Base-by-base conservation (phyloP, 2,113 vertebrate genomes). In the Lutjanus erythropterus region DNA sequence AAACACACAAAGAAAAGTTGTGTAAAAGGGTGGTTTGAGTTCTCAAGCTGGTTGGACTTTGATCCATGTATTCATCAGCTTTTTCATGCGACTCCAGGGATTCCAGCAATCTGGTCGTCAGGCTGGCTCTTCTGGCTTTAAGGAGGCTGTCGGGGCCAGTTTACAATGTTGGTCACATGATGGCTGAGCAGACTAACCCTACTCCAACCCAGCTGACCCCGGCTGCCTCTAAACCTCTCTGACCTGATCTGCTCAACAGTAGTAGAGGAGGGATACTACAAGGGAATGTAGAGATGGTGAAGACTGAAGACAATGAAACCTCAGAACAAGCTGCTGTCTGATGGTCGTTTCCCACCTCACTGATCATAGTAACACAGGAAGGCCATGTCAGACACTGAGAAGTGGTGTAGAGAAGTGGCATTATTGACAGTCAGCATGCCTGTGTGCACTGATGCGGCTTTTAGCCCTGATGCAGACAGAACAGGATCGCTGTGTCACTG, bases 101-200 rank as follows among this genome's bases (percentile, higher is more conserved):
- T 16, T 61, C 44, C 56, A 4, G n/a, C 58, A 4, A 58, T 37
- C 29, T 31, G 35, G 31, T 75, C 58, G 27, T 31, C 37, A 8
- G 18, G 4, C 64, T 16, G 59, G 25, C 74, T 70, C 47, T 16
- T 47, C 6, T 0, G 65, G n/a, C 47, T 16, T 0, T 27, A 9
- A 27, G 50, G 29, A 49, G 67, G 71, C 41, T 52, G 69, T 55
- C 7, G 10, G 77, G 80, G 37, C 52, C 75, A 58, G 60, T 80
- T 46, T 66, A 7, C 80, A 56, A 25, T 27, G 69, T 50, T 3
- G 80, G 55, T 88, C 86, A 91, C 86, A 81, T 91, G 83, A 78
- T 2, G 19, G 37, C 89, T 83, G 71, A 90, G 78, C 81, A 79
- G 79, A 46, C 82, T 82, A 56, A 84, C 75, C 18, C 80, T 29